Base-by-base conservation (phyloP, 2,113 vertebrate genomes). In the Chlorocebus sabaeus region DNA sequence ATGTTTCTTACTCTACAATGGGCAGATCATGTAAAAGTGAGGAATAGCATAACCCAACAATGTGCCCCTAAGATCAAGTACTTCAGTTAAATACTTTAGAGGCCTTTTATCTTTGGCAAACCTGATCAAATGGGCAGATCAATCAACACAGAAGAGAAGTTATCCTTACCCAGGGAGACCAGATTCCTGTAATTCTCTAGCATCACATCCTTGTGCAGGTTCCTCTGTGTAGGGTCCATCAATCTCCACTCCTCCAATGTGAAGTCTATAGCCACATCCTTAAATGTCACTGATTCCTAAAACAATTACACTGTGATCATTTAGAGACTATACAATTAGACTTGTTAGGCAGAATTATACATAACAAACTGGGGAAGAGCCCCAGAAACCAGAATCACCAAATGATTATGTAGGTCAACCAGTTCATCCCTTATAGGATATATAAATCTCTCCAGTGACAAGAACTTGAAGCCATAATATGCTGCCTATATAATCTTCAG, bases 171-270 rank as follows among this genome's bases (percentile, higher is more conserved):
- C 85, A 97, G 87, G 11, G 96, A 98, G 50, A 93, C 92, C 38
- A 98, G 96, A 91, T 98, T 98, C 50, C 90, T 97, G 4, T 98
- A 98, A 91, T 98, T 98, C 96, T 98, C 96, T 64, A 98, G 92
- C 97, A 96, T 98, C 70, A 97, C 94, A 57, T 97, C 97, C 72
- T 94, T 96, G 92, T 98, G 86, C 82, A 97, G 82, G 18, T 80
- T 79, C 72, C 61, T 97, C 89, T 97, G 96, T 70, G 35, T 91
- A 78, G 92, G 78, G 57, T 96, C 94, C 97, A 98, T 96, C 72
- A 98, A 68, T 76, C 76, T 90, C 96, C 97, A 98, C 5, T 97
- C 97, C 64, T 96, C 96, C 86, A 95, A 20, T 3, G 96, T 95
- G 82, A 97, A 97, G 78, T 98, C 96, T 38, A 98, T 20, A 72